Base-by-base conservation (phyloP, 2,888 invertebrate species). In the Loripinus fragilis region DNA sequence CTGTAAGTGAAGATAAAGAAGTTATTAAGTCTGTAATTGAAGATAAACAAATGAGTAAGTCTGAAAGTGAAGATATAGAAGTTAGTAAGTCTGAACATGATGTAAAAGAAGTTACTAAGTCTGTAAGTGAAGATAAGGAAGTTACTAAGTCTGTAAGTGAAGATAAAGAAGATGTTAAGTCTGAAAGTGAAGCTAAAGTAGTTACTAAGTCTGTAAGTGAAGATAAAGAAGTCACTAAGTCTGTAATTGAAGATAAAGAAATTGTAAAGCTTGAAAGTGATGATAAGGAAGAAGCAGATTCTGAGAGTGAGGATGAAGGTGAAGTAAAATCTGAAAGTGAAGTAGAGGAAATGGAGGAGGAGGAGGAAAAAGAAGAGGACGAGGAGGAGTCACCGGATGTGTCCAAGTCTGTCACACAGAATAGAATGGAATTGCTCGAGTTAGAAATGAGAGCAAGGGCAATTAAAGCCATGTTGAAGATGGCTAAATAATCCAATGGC, bases 361-460 rank as follows among this genome's bases (percentile, higher is more conserved):
- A 67, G 23, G 42, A 25, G 23, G 64, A 64, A 33, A 65, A 23
- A 30, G 25, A 12, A 55, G 68, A 71, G 28, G 70, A 64, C 20
- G 71, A 75, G 1, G 68, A 35, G 7, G 25, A 64, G 48, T 15
- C 28, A 17, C 52, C 50, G 52, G 74, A 67, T 15, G 55, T 80
- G 52, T 82, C 82, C 20, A 86, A 87, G 28, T 85, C 75, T 25
- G 74, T 91, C 69, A 88, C 89, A 12, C 85, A 86, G 80, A 92
- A 91, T 73, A 90, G 90, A 86, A 92, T 95, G 80, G 95, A 95
- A 90, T 92, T 95, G 41, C 89, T 95, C 70, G 95, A 95, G 86
- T 89, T 95, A 68, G 95, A 95, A 91, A 95, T 95, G 95, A 93
- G 95, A 86, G 95, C 95, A 0, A 91, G 95, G 72, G 95, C 95